Conservation (phyloP, 37 sponge, comb jelly and placozoan species). For the Haliclona indistincta region DNA sequence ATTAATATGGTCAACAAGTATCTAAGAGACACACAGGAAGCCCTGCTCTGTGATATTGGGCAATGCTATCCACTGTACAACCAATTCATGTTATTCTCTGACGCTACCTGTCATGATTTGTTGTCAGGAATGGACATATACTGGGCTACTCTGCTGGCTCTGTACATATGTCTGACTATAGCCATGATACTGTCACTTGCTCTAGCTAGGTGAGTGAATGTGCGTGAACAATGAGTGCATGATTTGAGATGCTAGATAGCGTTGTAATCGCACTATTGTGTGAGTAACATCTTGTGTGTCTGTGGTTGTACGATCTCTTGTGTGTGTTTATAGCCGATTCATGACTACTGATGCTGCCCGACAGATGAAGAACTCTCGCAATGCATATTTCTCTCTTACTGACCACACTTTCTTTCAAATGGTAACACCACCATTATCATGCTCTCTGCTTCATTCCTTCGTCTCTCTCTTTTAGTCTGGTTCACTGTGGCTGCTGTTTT, state of each 20-base stretch:
- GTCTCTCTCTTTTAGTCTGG: conserved; percentile 13
- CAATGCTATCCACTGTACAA: conserved; percentile 1
- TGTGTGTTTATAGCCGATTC: not conserved
- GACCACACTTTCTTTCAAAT: not conserved
- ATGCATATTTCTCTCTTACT: not conserved
- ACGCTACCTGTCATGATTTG: conserved; percentile 47
- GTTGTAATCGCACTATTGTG: not conserved
- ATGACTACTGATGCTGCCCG: not conserved
- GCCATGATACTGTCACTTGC: not conserved
- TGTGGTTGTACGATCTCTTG: not conserved
- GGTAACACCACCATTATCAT: not conserved
- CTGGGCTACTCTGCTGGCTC: conserved; percentile 45
- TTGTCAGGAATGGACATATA: conserved; percentile 62
- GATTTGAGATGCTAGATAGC: too few relatives aligned
- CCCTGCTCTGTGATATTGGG: not conserved
- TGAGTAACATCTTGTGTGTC: not conserved
- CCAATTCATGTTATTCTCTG: not conserved
- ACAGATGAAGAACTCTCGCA: not conserved
- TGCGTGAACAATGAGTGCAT: too few relatives aligned
- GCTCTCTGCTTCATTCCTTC: not conserved
- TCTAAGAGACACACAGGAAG: too few relatives aligned
- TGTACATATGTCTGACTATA: not conserved
- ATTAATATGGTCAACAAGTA: too few relatives aligned
- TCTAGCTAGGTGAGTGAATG: not conserved
- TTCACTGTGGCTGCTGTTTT: not conserved